Base-by-base conservation (phyloP, 2,797 vertebrate species). In the Bradypodion ventrale region DNA sequence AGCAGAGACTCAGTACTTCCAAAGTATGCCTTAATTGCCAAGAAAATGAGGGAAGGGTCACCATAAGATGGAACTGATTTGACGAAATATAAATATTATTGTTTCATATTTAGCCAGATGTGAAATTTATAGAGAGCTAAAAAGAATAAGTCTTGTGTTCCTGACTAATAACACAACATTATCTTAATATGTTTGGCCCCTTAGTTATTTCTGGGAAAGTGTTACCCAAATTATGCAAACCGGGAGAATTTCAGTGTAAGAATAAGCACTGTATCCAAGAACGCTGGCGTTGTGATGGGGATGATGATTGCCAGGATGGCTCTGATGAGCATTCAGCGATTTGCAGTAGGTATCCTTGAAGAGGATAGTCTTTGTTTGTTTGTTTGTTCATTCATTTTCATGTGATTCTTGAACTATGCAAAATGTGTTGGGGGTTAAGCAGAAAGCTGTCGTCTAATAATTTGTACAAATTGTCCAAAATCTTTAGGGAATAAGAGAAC, bases 231-330 rank as follows among this genome's bases (percentile, higher is more conserved):
- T 88, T 97, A 86, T 99, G 98, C 91, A 97, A 97, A 94, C 85
- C 93, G 0, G 98, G 97, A 69, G 98, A 99, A 94, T 99, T 99
- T 75, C 98, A 96, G 73, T 99, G 98, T 89, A 97, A 95, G 92
- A 99, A 99, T 84, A 97, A 96, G 88, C 97, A 97, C 89, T 99
- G 98, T 80, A 98, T 99, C 93, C 98, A 98, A 94, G 97, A 96
- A 25, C 95, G 96, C 59, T 99, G 98, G 98, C 97, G 96, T 91
- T 99, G 98, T 21, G 98, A 99, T 0, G 98, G 98, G 0, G 98
- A 99, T 46, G 97, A 99, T n/a, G 98, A 99, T 93, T 99, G 98
- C 85, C 94, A 99, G 82, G 98, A 99, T 63, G 98, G 98, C 91
- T 99, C 97, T 1, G 98, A 99, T 73, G 98, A 99, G 90, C 96